Conservation (phyloP, 2,888 invertebrate genomes). For the Troilus luridus region DNA sequence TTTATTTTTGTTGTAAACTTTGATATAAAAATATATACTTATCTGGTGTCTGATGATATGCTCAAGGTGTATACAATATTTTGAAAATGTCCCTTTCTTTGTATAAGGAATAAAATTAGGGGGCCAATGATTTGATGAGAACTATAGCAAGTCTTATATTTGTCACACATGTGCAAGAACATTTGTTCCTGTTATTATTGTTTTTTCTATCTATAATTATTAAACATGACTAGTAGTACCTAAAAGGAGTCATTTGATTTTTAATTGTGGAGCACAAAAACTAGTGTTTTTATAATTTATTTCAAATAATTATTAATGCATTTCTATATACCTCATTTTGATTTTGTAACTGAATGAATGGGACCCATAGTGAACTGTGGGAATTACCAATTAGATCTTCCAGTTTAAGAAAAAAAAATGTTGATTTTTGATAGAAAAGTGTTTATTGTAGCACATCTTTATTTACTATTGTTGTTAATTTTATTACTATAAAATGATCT, state of each 20-base stretch:
- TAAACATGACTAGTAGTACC: background rate
- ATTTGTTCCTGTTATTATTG: constrained; percentile 39
- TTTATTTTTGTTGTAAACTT: background rate
- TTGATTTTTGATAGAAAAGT: constrained; percentile 52
- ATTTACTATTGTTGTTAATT: constrained; percentile 53
- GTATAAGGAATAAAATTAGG: constrained; percentile 14
- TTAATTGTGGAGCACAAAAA: constrained; percentile 15
- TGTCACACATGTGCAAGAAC: constrained; percentile 21
- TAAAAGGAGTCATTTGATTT: constrained; percentile 11
- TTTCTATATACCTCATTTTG: constrained; percentile 57
- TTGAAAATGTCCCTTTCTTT: constrained; percentile 42
- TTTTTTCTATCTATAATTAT: background rate
- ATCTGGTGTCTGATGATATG: constrained; percentile 39
- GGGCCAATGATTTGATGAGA: constrained; percentile 40
- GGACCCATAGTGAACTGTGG: background rate
- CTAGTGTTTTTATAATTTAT: background rate
- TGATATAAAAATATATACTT: background rate
- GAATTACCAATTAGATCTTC: constrained; percentile 49
- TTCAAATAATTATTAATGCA: constrained; percentile 33
- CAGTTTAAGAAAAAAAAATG: constrained; percentile 42
- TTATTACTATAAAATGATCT: constrained; percentile 52
- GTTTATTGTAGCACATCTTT: constrained; percentile 52
- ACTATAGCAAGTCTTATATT: background rate
- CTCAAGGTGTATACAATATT: constrained; percentile 54
- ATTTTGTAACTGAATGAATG: constrained; percentile 44